Conservation (phyloP, 2,888 invertebrate species). For the Phorcus lineatus region DNA sequence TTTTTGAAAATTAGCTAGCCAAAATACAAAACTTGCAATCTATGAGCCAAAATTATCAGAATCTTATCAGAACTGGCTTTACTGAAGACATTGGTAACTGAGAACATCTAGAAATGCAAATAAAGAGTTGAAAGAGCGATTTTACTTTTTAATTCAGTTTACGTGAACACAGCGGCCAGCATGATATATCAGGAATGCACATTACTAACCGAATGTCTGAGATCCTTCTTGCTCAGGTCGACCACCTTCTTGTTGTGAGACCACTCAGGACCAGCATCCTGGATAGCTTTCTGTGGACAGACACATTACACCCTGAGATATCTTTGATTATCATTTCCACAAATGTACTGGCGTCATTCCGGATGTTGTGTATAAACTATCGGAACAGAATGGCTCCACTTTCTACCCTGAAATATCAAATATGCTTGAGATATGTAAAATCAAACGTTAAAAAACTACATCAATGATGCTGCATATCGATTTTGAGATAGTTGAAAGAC, state of each 20-base stretch:
- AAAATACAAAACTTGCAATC: neutral
- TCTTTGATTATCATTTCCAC: neutral
- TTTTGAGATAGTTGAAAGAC: no score
- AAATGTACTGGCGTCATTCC: neutral
- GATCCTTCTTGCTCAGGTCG: conserved; percentile 82
- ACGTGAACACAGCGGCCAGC: neutral
- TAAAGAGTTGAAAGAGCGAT: no score
- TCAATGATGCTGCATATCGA: no score
- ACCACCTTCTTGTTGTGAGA: conserved; percentile 93
- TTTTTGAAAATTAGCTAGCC: neutral
- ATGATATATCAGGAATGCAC: neutral
- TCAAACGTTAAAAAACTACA: no score
- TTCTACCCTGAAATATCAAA: no score
- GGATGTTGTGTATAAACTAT: no score
- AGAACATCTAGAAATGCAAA: neutral
- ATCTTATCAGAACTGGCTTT: no score
- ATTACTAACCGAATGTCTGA: conserved; percentile 81
- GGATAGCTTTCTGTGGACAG: conserved; percentile 86
- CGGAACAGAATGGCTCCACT: no score
- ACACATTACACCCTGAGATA: neutral
- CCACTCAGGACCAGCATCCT: conserved; percentile 97
- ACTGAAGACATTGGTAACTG: neutral
- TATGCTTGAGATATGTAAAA: no score
- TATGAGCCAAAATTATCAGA: neutral
- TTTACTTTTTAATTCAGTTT: no score